Conservation (phyloP, 2,888 invertebrate genomes). For the Argyra leucocephala region DNA sequence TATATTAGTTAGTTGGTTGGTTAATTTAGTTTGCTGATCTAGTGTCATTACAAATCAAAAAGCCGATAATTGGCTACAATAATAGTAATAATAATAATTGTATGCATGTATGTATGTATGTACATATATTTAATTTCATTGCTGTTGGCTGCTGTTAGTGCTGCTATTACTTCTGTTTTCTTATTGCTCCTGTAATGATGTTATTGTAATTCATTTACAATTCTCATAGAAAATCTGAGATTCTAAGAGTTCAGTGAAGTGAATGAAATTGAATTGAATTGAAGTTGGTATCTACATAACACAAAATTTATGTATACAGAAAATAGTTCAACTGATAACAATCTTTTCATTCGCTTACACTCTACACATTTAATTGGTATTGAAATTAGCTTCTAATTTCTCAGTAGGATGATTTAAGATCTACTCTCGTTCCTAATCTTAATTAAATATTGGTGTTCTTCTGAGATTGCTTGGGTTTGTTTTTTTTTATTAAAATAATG, state of each 20-base stretch:
- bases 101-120: too few relatives aligned
- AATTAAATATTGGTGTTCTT: neutral
- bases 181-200: neutral
- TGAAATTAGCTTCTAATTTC: too few relatives aligned
- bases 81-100: too few relatives aligned
- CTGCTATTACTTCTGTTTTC: neutral
- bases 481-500: neutral
- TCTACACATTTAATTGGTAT: too few relatives aligned
- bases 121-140: too few relatives aligned
- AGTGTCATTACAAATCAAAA: neutral
- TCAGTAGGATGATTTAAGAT: neutral
- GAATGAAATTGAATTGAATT: too few relatives aligned
- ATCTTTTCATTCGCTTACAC: too few relatives aligned
- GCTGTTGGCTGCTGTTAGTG: neutral
- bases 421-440: neutral
- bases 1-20: neutral
- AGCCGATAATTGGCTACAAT: too few relatives aligned
- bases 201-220: neutral
- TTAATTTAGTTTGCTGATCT: neutral
- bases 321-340: too few relatives aligned
- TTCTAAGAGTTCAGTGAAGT: too few relatives aligned
- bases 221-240: neutral
- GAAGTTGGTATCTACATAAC: too few relatives aligned
- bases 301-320: too few relatives aligned
- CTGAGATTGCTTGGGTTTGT: neutral